Evolutionary conservation across 2,888 invertebrate species (phyloP).

Genomic region (Melanostoma scalare): DNA sequence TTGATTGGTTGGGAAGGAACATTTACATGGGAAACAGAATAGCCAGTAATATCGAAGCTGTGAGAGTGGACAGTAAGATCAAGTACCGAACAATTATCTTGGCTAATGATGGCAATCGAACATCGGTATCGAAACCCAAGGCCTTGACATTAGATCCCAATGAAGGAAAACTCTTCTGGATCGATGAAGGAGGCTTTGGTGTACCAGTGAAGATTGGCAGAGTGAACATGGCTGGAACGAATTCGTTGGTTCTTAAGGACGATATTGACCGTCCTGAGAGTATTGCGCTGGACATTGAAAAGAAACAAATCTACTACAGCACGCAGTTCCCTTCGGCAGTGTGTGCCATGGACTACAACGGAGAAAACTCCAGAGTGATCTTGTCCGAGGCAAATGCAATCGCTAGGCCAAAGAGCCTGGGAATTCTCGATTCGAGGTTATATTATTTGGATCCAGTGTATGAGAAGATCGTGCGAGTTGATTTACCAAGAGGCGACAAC

Average conservation of each 20-base stretch:
- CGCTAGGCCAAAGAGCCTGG: slow-evolving; percentile 90
- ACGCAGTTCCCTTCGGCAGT: slow-evolving; percentile 89
- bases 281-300: slow-evolving; percentile 91
- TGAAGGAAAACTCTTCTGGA: slow-evolving; percentile 97
- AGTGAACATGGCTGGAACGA: slow-evolving; percentile 96
- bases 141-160: slow-evolving; percentile 94
- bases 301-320: slow-evolving; percentile 94
- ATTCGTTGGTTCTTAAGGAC: slow-evolving; percentile 88
- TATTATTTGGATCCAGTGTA: slow-evolving; percentile 94
- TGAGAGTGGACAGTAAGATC: slow-evolving; percentile 92
- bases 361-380: slow-evolving; percentile 87
- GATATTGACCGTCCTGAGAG: slow-evolving; percentile 90
- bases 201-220: slow-evolving; percentile 94
- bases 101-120: slow-evolving; percentile 93
- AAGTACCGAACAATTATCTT: slow-evolving; percentile 93
- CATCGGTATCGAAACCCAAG: slow-evolving; percentile 93
- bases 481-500: slow-evolving; percentile 90
- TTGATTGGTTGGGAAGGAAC: slow-evolving; percentile 98
- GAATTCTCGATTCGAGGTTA: slow-evolving; percentile 90
- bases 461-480: slow-evolving; percentile 93
- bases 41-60: slow-evolving; percentile 95
- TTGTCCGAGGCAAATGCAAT: slow-evolving; percentile 88
- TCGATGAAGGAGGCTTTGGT: slow-evolving; percentile 96
- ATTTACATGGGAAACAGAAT: slow-evolving; percentile 94
- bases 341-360: slow-evolving; percentile 88